Evolutionary conservation across 2,113 vertebrate genomes (phyloP).

Genomic region (Psittacula cyanocephala): DNA sequence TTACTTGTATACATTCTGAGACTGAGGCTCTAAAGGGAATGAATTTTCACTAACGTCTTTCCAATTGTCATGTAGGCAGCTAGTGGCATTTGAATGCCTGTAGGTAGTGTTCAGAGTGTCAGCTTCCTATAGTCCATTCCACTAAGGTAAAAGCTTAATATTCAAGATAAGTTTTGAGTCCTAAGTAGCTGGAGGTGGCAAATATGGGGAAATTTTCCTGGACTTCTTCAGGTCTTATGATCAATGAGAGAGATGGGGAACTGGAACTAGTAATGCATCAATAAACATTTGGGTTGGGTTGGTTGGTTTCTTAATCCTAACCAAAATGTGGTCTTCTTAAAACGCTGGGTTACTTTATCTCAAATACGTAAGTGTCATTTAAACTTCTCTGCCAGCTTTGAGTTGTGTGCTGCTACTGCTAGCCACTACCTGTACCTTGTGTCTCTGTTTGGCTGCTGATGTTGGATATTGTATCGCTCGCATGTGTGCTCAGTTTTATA

Average conservation of each 20-base stretch:
- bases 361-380: background rate
- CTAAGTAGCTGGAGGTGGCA: background rate
- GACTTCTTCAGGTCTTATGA: background rate
- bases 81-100: background rate
- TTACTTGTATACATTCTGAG: background rate
- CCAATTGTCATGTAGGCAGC: background rate
- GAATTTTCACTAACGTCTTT: background rate
- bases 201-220: background rate
- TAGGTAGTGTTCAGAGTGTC: background rate
- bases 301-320: background rate
- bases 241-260: background rate
- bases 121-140: background rate
- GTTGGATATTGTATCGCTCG: background rate
- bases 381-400: background rate
- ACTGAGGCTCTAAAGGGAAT: background rate
- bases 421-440: background rate
- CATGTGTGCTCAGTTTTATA: background rate
- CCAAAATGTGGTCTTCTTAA: background rate
- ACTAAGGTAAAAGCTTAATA: background rate
- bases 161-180: background rate
- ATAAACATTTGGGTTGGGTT: background rate
- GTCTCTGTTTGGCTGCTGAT: background rate
- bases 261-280: background rate
- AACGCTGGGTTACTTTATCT: background rate
- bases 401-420: background rate